Evolutionary conservation across 2,888 invertebrate species (phyloP).

Genomic region (Orchesella flavescens): DNA sequence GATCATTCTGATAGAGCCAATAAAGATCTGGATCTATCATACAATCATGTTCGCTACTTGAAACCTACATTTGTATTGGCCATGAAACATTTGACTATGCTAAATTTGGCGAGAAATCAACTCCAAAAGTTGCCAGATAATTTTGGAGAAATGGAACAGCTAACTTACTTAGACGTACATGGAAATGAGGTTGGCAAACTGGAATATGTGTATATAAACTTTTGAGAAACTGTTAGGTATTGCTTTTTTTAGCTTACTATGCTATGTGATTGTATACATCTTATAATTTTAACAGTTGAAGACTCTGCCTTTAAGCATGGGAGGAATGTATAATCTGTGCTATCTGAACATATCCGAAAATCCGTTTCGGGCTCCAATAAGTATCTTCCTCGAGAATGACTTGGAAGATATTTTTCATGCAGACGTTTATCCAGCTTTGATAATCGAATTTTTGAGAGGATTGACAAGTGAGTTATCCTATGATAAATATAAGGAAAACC

Average conservation of each 20-base stretch:
- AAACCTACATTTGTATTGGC: neutral
- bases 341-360: constrained; percentile 22
- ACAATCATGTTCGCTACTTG: neutral
- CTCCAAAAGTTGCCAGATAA: constrained; percentile 16
- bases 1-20: neutral
- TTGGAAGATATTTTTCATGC: no score
- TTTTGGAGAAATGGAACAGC: neutral
- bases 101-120: neutral
- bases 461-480: no score
- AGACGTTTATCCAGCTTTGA: no score
- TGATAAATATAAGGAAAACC: no score
- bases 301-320: constrained; percentile 32
- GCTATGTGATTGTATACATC: neutral
- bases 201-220: neutral
- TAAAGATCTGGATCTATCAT: constrained; percentile 8
- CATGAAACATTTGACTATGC: neutral
- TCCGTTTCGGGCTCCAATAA: constrained; percentile 19
- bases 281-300: constrained; percentile 16
- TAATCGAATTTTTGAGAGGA: no score
- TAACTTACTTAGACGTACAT: constrained; percentile 9
- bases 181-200: neutral
- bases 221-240: no score
- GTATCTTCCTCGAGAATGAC: neutral
- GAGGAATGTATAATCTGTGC: neutral
- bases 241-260: neutral